A percentile compares a stretch with the other conserved stretches of the same genome.
Evolutionary conservation across 2,113 vertebrate genomes (phyloP).

Genomic region (Pavo muticus): DNA sequence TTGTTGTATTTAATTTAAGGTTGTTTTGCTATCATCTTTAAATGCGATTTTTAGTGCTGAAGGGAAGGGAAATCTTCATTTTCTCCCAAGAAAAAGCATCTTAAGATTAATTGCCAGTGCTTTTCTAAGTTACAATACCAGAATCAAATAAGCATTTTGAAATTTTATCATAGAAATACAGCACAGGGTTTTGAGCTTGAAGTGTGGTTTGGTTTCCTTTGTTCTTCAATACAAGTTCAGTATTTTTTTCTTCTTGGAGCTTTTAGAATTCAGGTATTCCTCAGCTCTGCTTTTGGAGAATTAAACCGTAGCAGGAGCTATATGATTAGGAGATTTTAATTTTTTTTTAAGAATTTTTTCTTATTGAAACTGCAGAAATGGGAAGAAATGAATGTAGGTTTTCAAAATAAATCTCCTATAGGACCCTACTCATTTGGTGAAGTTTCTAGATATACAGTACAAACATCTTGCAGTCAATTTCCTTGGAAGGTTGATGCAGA

Average conservation of each 20-base stretch:
- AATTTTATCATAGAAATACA: neutral
- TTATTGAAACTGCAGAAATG: neutral
- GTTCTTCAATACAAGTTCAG: neutral
- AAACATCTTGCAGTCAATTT: neutral
- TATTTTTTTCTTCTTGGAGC: neutral
- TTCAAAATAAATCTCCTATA: neutral
- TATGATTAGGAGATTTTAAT: neutral
- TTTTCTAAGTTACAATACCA: neutral
- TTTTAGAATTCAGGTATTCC: neutral
- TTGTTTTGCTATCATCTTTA: neutral
- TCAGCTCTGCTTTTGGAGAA: neutral
- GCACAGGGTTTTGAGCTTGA: neutral
- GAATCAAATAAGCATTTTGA: neutral
- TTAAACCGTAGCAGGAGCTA: neutral
- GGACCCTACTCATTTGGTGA: neutral
- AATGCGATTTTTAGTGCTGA: neutral
- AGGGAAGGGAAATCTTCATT: neutral
- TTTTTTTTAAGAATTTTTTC: no score
- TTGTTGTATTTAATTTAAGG: neutral
- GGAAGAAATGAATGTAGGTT: neutral
- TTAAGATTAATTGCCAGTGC: neutral
- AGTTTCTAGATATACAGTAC: neutral
- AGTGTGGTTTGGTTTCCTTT: neutral
- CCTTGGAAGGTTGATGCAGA: neutral
- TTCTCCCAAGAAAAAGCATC: neutral